Base-by-base conservation (phyloP, 2,888 invertebrate species). In the Drosophila ezoana region DNA sequence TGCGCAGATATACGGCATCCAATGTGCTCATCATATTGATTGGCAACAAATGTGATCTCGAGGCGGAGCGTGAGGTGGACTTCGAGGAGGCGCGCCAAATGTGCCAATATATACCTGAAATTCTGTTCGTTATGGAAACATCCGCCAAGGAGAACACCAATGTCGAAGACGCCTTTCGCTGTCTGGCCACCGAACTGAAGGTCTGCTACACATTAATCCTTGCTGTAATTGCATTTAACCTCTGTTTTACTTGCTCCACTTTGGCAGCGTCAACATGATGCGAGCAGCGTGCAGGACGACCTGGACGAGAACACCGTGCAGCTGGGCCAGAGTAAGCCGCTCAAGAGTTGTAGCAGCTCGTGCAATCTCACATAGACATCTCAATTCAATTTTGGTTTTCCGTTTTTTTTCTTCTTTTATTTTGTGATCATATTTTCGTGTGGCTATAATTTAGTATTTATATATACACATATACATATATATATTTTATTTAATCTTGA, bases 111-210 rank as follows among this genome's bases (percentile, higher is more conserved):
- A 95, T 97, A 89, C 96, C 97, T 20, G 97, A 97, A 93, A 96
- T 97, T 52, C 94, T 97, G 91, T 96, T 96, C 91, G 96, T 97
- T 37, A 94, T 97, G 93, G 97, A 98, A 92, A 96, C 97, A 2
- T 98, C 97, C 68, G 97, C 97, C 71, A 97, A 98, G 93, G 97
- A 96, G 87, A 98, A 98, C 90, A 96, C 96, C 52, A 97, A 98
- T 93, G 95, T 98, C 79, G 98, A 98, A 91, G 96, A 96, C 82
- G 96, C 97, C 72, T 98, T 98, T 93, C 94, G 96, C 68, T 96
- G 95, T 90, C 93, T 98, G 90, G 98, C 98, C 59, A 95, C 96
- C 52, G 97, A 97, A 93, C 93, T 98, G 68, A 98, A 98, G 95
- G 97, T 95, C 4, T 8, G n/a, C 2, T 35, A 90, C 28, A 0